phyloP scores from a whole-genome alignment of 2,797 vertebrate genomes.

The Loris lydekkerianus region DNA sequence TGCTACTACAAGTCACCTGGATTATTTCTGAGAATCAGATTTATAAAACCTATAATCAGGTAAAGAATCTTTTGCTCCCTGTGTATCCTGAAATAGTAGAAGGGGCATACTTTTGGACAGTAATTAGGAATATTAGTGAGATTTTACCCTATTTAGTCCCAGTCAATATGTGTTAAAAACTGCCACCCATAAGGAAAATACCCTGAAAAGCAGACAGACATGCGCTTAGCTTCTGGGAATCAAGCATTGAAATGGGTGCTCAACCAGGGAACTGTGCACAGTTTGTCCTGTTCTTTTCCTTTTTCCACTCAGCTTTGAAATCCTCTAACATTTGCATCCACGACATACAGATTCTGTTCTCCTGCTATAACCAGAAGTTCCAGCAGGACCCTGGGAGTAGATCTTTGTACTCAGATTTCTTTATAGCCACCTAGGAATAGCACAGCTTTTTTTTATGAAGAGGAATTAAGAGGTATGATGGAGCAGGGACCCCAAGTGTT shows the following conservation, averaged over 20 bases:
- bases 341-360: constrained; percentile 52
- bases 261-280: neutral
- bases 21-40: constrained; percentile 58
- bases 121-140: constrained; percentile 21
- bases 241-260: neutral
- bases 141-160: constrained; percentile 33
- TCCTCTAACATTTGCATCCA: constrained; percentile 48
- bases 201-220: constrained; percentile 14
- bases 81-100: constrained; percentile 22
- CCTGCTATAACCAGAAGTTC: constrained; percentile 38
- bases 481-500: neutral
- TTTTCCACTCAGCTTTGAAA: constrained; percentile 6
- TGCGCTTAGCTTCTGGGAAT: constrained; percentile 49
- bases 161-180: constrained; percentile 52
- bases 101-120: constrained; percentile 50
- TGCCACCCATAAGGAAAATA: constrained; percentile 55
- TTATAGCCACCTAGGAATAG: constrained; percentile 68
- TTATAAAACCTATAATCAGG: constrained; percentile 66
- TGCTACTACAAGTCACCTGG: constrained; percentile 6
- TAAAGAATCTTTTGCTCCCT: neutral
- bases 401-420: constrained; percentile 59
- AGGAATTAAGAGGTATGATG: constrained; percentile 65
- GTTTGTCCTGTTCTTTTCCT: constrained; percentile 44
- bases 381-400: constrained; percentile 57
- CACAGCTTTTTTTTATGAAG: constrained; percentile 72